Percentiles rank a stretch among this genome's conserved stretches.
phyloP scores from a whole-genome alignment of 1,140 invertebrate species.

The Myzus persicae region DNA sequence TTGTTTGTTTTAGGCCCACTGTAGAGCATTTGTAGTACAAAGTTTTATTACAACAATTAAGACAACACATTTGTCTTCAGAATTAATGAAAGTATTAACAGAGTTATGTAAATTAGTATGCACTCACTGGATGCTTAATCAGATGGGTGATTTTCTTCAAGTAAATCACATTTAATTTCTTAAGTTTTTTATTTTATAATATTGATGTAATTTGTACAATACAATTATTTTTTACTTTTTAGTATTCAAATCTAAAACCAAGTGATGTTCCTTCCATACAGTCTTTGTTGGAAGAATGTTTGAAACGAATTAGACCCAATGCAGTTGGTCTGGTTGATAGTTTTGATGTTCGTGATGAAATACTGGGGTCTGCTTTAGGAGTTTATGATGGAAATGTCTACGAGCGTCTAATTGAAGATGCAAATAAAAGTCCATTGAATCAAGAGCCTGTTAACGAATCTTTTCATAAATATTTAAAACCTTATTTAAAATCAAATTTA shows the following conservation, averaged over 20 bases:
- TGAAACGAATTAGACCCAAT: slow-evolving; percentile 80
- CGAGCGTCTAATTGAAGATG: slow-evolving; percentile 84
- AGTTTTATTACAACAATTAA: slow-evolving; percentile 71
- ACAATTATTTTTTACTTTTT: slow-evolving; percentile 63
- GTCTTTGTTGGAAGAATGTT: slow-evolving; percentile 73
- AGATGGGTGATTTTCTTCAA: slow-evolving; percentile 79
- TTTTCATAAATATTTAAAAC: slow-evolving; percentile 79
- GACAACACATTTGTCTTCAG: slow-evolving; percentile 67
- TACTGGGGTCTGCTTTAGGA: slow-evolving; percentile 83
- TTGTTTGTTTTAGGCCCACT: slow-evolving; percentile 71
- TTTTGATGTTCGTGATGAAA: slow-evolving; percentile 86
- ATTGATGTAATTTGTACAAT: not conserved
- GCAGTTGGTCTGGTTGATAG: slow-evolving; percentile 89
- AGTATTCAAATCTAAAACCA: slow-evolving; percentile 75
- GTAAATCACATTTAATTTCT: slow-evolving; percentile 67
- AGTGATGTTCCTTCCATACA: slow-evolving; percentile 74
- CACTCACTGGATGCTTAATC: slow-evolving; percentile 76
- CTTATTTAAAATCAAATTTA: slow-evolving; percentile 77
- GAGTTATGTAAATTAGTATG: slow-evolving; percentile 81
- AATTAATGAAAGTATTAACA: slow-evolving; percentile 71
- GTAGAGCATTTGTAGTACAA: slow-evolving; percentile 76
- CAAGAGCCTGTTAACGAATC: slow-evolving; percentile 78
- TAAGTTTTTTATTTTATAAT: not conserved
- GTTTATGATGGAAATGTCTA: slow-evolving; percentile 92
- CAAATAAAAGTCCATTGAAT: slow-evolving; percentile 87